Evolutionary conservation across 2,888 invertebrate genomes (phyloP), one percentile per base, ranked within the genome.

Genomic region (Philonicus albiceps): DNA sequence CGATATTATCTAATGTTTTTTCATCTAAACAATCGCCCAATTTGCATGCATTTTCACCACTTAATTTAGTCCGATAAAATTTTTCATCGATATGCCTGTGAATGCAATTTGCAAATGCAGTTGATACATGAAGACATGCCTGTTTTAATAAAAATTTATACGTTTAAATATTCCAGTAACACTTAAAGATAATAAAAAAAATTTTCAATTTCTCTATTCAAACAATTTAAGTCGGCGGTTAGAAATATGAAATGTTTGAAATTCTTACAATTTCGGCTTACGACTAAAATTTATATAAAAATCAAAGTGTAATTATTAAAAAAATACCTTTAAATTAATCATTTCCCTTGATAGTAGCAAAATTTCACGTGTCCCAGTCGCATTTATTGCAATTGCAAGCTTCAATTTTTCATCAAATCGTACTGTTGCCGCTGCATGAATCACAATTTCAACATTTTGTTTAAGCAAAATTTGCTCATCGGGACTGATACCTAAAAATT

Each of bases 341-440:
- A 96, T 95, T 89, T 94, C 93, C 90, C 94, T 94, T 89, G 95
- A 95, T 81, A 96, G 91, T 55, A 93, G 92, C 73, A 96, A 90
- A 88, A 96, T 93, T 88, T 95, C 93, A 87, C 94, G 93, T 0
- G 95, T 95, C 74, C 95, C 95, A 16, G 93, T 91, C 1, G 96
- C 94, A 91, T 96, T 96, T 91, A 96, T 95, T 88, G 94, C 93
- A 84, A 95, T 93, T 0, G 96, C 95, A 13, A 93, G 91, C 91
- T 94, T 94, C 19, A 96, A 92, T 34, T 94, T 94, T 90, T 96
- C 96, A 90, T 95, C 95, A 90, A 96, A 96, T 19, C 92, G 90
- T 5, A 98, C 97, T 0, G 98, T 98, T 0, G 98, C 99, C 0
- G 98, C 98, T 8, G 96, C 96, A 90, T 99, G 98, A 91, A 99